These are phyloP conservation scores for Euborellia annulipes DNA, from an alignment of 1,140 invertebrate species.

Conservation along the genomic window DNA sequence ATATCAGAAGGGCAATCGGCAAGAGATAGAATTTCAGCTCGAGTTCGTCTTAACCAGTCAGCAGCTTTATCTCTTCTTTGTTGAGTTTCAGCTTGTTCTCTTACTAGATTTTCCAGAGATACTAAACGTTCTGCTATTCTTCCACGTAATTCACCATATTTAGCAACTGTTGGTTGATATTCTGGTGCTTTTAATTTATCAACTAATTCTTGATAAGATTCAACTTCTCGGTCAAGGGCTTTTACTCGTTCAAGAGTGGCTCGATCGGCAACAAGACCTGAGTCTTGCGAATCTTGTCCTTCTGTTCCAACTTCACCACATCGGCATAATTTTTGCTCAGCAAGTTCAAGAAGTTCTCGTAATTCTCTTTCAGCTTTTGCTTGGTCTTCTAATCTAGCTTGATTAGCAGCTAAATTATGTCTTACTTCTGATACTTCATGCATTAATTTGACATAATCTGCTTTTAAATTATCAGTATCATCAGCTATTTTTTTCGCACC, in stretches of 20 bases:
- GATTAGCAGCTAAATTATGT: constrained; percentile 50
- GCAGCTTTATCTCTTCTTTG: too few relatives aligned
- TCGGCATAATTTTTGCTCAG: constrained; percentile 61
- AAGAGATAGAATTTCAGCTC: too few relatives aligned
- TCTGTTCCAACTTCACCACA: constrained; percentile 28
- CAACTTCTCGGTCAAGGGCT: constrained; percentile 57
- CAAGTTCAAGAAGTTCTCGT: constrained; percentile 71
- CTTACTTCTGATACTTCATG: constrained; percentile 61
- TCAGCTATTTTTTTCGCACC: constrained; percentile 77
- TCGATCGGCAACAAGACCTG: too few relatives aligned
- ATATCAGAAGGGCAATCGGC: too few relatives aligned
- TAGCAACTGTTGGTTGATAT: constrained; percentile 48
- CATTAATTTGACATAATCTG: constrained; percentile 73
- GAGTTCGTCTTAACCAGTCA: too few relatives aligned
- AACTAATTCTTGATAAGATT: constrained; percentile 53
- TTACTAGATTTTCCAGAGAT: not conserved
- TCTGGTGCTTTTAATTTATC: constrained; percentile 54
- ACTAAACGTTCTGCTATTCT: constrained; percentile 2
- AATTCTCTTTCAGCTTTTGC: constrained; percentile 63
- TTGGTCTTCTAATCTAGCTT: constrained; percentile 65
- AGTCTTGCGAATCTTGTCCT: too few relatives aligned
- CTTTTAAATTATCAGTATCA: constrained; percentile 70
- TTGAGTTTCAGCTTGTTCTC: too few relatives aligned
- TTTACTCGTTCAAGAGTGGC: constrained; percentile 70
- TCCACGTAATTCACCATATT: constrained; percentile 38